Percentiles rank a stretch among this genome's conserved stretches.
Conservation (phyloP, 2,888 invertebrate genomes). For the Amblyjoppa fuscipennis region DNA sequence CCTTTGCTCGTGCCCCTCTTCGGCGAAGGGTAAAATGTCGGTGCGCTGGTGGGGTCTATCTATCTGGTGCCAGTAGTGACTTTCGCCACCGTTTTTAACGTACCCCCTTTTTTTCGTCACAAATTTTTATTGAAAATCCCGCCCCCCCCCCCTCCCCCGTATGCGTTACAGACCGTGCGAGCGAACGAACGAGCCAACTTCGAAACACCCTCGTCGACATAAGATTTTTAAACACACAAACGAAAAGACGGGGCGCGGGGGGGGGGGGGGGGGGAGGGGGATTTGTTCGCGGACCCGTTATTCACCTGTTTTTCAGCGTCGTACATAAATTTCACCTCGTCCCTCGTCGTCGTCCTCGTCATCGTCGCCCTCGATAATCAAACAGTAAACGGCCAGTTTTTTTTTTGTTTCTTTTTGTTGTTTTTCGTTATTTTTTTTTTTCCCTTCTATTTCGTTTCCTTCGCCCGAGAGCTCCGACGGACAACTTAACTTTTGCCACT, state of each 20-base stretch:
- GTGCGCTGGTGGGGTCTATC: slow-evolving; percentile 86
- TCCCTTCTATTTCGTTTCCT: no score
- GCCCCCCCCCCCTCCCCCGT: neutral
- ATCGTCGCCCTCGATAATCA: neutral
- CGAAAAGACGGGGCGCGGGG: neutral
- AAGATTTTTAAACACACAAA: slow-evolving; percentile 16
- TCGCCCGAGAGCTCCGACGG: no score
- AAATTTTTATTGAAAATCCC: slow-evolving; percentile 43
- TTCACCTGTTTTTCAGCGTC: slow-evolving; percentile 59
- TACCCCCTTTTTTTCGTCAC: slow-evolving; percentile 52
- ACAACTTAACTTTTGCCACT: no score
- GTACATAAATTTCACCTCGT: slow-evolving; percentile 19
- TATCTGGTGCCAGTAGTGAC: slow-evolving; percentile 79
- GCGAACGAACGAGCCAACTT: neutral
- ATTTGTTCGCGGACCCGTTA: slow-evolving; percentile 55
- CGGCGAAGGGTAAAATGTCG: slow-evolving; percentile 86
- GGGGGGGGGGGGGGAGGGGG: neutral
- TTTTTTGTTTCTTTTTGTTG: no score
- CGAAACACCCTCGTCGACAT: slow-evolving; percentile 51
- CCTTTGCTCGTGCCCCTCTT: slow-evolving; percentile 60
- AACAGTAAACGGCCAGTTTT: neutral
- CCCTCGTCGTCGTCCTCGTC: slow-evolving; percentile 9
- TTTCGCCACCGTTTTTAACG: slow-evolving; percentile 77
- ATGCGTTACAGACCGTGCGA: neutral
- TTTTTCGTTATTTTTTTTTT: no score